Evolutionary conservation across 2,888 invertebrate species (phyloP).

Genomic region (Acrocera orbiculus): DNA sequence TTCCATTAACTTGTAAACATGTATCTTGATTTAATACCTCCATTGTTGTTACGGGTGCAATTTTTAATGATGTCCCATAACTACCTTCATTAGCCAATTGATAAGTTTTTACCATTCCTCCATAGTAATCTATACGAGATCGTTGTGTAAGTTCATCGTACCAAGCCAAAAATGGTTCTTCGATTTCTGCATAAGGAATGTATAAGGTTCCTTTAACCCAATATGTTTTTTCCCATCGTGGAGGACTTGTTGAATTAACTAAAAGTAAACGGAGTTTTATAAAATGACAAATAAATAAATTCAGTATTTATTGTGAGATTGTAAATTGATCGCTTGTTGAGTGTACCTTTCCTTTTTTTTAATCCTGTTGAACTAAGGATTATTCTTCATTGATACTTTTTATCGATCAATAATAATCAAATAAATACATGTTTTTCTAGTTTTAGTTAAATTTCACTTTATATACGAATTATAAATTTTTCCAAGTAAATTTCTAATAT

Average conservation of each 20-base stretch:
- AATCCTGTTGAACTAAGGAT: too few species aligned
- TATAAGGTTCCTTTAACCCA: constrained; percentile 58
- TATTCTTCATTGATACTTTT: too few species aligned
- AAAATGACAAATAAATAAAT: too few species aligned
- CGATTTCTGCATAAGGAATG: constrained; percentile 87
- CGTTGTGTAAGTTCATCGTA: constrained; percentile 55
- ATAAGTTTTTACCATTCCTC: constrained; percentile 84
- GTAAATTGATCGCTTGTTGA: too few species aligned
- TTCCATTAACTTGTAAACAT: constrained; percentile 74
- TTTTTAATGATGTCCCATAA: constrained; percentile 58
- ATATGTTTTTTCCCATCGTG: constrained; percentile 54
- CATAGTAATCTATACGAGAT: constrained; percentile 89
- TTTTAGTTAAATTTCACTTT: too few species aligned
- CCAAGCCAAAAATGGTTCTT: constrained; percentile 83
- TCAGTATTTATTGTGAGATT: too few species aligned
- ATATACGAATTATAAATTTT: too few species aligned
- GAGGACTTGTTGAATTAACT: constrained; percentile 30
- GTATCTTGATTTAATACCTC: constrained; percentile 54
- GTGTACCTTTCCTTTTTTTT: too few species aligned
- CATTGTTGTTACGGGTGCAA: constrained; percentile 66
- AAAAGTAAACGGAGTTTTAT: not conserved
- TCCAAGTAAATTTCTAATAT: too few species aligned
- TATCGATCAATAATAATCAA: too few species aligned
- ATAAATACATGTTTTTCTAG: too few species aligned
- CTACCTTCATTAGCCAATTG: constrained; percentile 45